Evolutionary conservation across 2,113 vertebrate genomes (phyloP).

Genomic region (Labeo rohita): DNA sequence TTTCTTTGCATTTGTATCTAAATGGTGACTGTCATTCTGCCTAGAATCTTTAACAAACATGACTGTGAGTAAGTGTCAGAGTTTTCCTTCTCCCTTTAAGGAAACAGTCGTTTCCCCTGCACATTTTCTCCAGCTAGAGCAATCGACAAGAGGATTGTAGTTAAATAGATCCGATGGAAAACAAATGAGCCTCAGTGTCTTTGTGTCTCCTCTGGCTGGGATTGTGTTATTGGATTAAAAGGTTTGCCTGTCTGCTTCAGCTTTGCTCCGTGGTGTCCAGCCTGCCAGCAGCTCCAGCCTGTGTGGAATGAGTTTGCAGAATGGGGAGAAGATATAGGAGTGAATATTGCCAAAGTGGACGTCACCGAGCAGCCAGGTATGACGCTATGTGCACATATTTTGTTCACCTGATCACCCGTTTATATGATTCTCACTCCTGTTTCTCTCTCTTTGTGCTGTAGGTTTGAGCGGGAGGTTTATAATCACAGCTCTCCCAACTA

Average conservation of each 20-base stretch:
- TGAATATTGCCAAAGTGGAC: slow-evolving; percentile 94
- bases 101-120: not conserved
- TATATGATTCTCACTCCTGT: slow-evolving; percentile 9
- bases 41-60: not conserved
- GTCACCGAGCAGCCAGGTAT: slow-evolving; percentile 94
- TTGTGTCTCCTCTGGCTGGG: not conserved
- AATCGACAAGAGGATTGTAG: not conserved
- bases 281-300: slow-evolving; percentile 91
- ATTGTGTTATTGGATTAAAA: slow-evolving; percentile 29
- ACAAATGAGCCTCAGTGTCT: slow-evolving; percentile 1
- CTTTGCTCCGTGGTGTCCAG: slow-evolving; percentile 97
- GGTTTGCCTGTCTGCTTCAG: slow-evolving; percentile 67
- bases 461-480: slow-evolving; percentile 93
- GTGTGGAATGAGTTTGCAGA: slow-evolving; percentile 94
- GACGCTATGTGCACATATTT: not conserved
- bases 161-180: slow-evolving; percentile 20
- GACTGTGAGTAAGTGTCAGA: not conserved
- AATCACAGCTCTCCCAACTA: slow-evolving; percentile 96
- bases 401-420: not conserved
- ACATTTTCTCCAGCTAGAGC: not conserved
- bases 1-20: not conserved
- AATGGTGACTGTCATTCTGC: not conserved
- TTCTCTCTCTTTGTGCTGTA: slow-evolving; percentile 64
- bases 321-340: slow-evolving; percentile 93
- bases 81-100: not conserved